Evolutionary conservation across 2,888 invertebrate genomes (phyloP).

Genomic region (Aleiodes leptofemur): DNA sequence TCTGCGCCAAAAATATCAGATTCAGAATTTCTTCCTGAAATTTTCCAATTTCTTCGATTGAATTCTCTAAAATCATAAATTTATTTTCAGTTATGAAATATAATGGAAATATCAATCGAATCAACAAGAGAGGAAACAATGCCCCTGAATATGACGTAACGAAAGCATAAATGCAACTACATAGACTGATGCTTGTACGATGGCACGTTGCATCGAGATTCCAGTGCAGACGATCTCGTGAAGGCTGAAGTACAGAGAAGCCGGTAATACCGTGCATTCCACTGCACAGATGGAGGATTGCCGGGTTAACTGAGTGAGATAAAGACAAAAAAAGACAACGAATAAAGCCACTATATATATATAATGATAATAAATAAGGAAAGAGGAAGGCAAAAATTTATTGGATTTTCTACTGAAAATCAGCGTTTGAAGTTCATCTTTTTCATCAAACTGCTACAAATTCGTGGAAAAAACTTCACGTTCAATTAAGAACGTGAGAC

Average conservation of each 20-base stretch:
- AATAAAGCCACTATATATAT: not conserved
- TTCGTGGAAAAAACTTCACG: too few species aligned
- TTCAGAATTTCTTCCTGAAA: too few species aligned
- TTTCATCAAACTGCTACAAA: too few species aligned
- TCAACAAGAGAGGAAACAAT: not conserved
- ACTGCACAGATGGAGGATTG: conserved; percentile 34
- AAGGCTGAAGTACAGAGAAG: conserved; percentile 42
- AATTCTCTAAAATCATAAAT: too few species aligned
- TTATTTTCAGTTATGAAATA: not conserved
- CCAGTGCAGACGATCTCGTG: conserved; percentile 41
- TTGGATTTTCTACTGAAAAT: too few species aligned
- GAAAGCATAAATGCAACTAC: not conserved
- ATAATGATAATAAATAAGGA: not conserved
- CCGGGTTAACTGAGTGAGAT: conserved; percentile 35
- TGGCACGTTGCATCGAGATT: conserved; percentile 51
- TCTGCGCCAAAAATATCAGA: too few species aligned
- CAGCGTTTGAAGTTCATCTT: too few species aligned
- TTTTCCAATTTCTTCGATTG: too few species aligned
- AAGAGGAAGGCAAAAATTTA: too few species aligned
- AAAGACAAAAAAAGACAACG: not conserved
- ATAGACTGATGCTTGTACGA: conserved; percentile 39
- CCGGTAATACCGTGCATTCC: conserved; percentile 51
- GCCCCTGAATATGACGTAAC: conserved; percentile 15
- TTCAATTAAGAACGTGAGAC: too few species aligned
- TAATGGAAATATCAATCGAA: not conserved